Percentiles rank a stretch among this genome's conserved stretches.
Conservation (phyloP, 1,140 invertebrate genomes). For the Drosophila aff. region DNA sequence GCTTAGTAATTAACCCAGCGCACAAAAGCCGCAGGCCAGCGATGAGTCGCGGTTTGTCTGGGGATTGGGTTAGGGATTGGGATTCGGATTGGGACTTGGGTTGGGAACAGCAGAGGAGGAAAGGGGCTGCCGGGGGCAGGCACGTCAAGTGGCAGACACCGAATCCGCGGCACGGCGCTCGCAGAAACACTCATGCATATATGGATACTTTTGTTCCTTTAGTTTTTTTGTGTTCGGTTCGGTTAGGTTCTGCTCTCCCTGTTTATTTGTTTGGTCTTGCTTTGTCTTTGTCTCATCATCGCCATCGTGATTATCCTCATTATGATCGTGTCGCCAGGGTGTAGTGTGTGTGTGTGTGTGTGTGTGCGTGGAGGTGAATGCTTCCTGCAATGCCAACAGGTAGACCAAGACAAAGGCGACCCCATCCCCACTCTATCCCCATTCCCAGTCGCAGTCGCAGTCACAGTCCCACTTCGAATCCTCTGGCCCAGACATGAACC, state of each 20-base stretch:
- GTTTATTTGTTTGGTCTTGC: conserved; percentile 57
- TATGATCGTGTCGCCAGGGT: conserved; percentile 35
- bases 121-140: conserved; percentile 14
- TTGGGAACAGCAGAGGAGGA: background rate
- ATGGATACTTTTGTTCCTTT: conserved; percentile 73
- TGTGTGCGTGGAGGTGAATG: conserved; percentile 70
- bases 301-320: conserved; percentile 67
- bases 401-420: conserved; percentile 64
- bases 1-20: conserved; percentile 81
- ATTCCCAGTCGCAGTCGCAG: conserved; percentile 19
- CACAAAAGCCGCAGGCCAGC: conserved; percentile 77
- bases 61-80: conserved; percentile 28
- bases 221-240: conserved; percentile 54
- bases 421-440: conserved; percentile 10
- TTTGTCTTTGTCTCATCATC: conserved; percentile 81
- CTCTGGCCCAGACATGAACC: conserved; percentile 33
- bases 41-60: conserved; percentile 61
- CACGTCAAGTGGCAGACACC: conserved; percentile 77
- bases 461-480: conserved; percentile 22
- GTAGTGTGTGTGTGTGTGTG: background rate
- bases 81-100: background rate
- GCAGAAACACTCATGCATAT: conserved; percentile 56
- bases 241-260: conserved; percentile 38
- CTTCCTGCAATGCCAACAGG: conserved; percentile 83
- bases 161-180: conserved; percentile 56